Base-by-base conservation (phyloP, 2,113 vertebrate genomes). In the Lepus timidus region DNA sequence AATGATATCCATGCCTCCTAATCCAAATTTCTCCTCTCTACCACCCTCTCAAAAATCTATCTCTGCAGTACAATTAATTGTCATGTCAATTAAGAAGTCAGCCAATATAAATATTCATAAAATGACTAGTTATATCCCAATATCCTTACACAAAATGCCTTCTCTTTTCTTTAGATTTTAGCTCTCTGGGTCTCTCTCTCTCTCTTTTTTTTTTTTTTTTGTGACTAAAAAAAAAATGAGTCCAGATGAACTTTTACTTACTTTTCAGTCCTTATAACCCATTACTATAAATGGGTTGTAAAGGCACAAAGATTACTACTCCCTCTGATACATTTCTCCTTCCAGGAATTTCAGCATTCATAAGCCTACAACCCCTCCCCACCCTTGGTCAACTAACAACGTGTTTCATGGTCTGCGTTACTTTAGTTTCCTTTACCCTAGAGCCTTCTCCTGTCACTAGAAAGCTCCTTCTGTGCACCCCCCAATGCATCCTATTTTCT, bases 291-390 rank as follows among this genome's bases (percentile, higher is more conserved):
- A 33, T 74, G 39, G 0, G 3, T 75, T 52, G 9, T 83, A 92
- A 94, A 93, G 13, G 2, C 82, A 67, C 62, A 52, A 93, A 84
- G 22, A 71, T n/a, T 85, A 70, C 64, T 65, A 49, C 55, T 89
- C 58, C 22, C 6, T 52, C 5, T 65, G 33, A 83, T 89, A 3
- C n/a, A 27, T 62, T 93, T 91, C 16, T 89, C 12, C 55, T 90
- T 82, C 58, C 29, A 52, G 58, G 52, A 87, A 67, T 83, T 62
- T 20, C 4, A 61, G 36, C 44, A 29, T 5, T 68, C 76, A 17
- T 16, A 74, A 31, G 5, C 10, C 22, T 70, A 39, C 9, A 79
- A 44, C 10, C 55, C 22, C 70, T 75, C 39, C 67, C 62, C 44
- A 8, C 22, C 82, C 39, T 75, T 11, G 49, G 27, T 82, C 36